Conservation (phyloP, 2,888 invertebrate genomes). For the Nomada ruficornis region DNA sequence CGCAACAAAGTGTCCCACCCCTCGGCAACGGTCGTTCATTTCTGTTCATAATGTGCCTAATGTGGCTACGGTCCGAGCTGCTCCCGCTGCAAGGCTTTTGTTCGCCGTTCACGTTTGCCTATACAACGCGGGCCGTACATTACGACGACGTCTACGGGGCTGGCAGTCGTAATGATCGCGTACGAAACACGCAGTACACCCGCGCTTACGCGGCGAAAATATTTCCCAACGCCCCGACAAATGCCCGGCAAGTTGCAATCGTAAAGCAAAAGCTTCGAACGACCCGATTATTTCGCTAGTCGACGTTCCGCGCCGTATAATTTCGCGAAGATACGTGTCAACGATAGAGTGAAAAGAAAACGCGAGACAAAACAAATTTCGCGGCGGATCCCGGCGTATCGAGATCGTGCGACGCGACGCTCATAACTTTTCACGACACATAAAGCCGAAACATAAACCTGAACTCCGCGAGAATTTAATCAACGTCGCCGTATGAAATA, state of each 20-base stretch:
- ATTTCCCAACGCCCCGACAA: conserved; percentile 1
- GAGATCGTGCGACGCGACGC: conserved; percentile 37
- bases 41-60: conserved; percentile 69
- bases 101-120: conserved; percentile 53
- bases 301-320: background rate
- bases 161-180: conserved; percentile 52
- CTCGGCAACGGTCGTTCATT: conserved; percentile 52
- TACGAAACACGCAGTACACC: background rate
- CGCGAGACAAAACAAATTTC: conserved; percentile 28
- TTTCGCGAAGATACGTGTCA: background rate
- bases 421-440: conserved; percentile 52
- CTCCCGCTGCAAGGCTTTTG: conserved; percentile 64
- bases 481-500: conserved; percentile 64
- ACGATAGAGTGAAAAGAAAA: background rate
- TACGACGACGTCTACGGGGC: conserved; percentile 41
- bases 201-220: conserved; percentile 13
- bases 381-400: conserved; percentile 21
- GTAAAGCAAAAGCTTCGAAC: background rate
- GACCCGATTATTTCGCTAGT: background rate
- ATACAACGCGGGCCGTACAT: conserved; percentile 43
- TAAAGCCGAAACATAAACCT: conserved; percentile 55
- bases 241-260: background rate
- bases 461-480: conserved; percentile 62
- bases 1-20: conserved; percentile 49
- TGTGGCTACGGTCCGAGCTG: conserved; percentile 60